These are phyloP conservation scores for Hydrocynus forskahlii DNA, from an alignment of 2,797 vertebrate genomes.

Conservation along the genomic window DNA sequence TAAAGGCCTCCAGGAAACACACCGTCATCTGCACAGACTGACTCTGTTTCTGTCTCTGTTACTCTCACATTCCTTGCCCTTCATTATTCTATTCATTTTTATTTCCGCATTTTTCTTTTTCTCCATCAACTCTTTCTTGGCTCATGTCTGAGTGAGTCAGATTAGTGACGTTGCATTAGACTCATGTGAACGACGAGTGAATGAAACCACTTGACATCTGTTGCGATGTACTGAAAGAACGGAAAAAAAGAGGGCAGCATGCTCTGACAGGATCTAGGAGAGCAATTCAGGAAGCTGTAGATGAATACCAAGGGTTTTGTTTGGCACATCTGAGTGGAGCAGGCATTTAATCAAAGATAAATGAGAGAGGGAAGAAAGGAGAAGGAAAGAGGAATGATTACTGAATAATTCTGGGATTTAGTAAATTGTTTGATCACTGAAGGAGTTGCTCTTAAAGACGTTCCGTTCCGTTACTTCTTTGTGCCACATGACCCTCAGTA, in stretches of 20 bases:
- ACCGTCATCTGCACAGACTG: background rate
- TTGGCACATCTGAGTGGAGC: background rate
- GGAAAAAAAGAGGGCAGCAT: background rate
- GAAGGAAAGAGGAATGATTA: background rate
- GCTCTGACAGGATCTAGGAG: background rate
- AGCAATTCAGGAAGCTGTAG: slow-evolving; percentile 1
- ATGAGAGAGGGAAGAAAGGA: background rate
- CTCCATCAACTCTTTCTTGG: too few species aligned
- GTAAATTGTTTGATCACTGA: slow-evolving; percentile 8
- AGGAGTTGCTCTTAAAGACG: background rate
- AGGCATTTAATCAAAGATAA: background rate
- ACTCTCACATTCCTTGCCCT: background rate
- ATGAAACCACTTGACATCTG: background rate
- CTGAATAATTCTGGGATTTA: background rate
- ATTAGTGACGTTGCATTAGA: background rate
- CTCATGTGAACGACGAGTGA: background rate
- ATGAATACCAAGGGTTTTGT: slow-evolving; percentile 6
- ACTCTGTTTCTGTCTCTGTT: background rate
- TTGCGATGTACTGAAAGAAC: background rate
- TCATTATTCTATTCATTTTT: background rate
- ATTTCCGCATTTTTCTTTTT: background rate
- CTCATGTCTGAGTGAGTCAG: background rate
- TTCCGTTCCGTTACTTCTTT: background rate
- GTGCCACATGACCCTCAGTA: background rate
- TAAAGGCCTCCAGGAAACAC: background rate